A percentile compares a stretch with the other conserved stretches of the same genome.
Conservation (phyloP, 2,888 invertebrate species). For the Rhorus exstirpatorius region DNA sequence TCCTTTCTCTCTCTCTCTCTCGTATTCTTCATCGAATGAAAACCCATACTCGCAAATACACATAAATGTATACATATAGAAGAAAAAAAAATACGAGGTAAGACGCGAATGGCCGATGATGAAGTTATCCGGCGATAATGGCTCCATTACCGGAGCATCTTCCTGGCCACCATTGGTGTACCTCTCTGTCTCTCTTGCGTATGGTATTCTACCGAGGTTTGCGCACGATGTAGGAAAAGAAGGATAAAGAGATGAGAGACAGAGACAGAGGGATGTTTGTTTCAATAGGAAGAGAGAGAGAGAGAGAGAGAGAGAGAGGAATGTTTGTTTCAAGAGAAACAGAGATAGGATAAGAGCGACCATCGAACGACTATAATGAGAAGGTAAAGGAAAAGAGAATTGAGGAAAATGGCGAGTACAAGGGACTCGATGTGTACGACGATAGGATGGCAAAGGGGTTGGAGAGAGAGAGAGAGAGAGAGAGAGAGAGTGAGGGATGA, state of each 20-base stretch:
- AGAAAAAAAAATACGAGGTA: constrained; percentile 65
- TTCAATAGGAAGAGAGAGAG: constrained; percentile 32
- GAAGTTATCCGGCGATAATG: constrained; percentile 86
- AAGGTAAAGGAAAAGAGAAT: constrained; percentile 65
- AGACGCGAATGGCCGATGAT: constrained; percentile 83
- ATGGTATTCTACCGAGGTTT: constrained; percentile 9
- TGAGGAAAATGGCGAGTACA: constrained; percentile 53
- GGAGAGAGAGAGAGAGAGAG: constrained; percentile 34
- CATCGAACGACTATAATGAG: constrained; percentile 65
- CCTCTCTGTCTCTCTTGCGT: constrained; percentile 29
- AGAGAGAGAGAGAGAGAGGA: constrained; percentile 44
- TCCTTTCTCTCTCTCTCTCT: constrained; percentile 24
- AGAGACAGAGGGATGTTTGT: constrained; percentile 19
- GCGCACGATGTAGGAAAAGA: constrained; percentile 35
- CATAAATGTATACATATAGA: constrained; percentile 3
- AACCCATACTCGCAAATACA: constrained; percentile 33
- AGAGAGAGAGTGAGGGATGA: constrained; percentile 39
- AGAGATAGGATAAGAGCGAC: constrained; percentile 52
- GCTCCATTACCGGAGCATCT: constrained; percentile 83
- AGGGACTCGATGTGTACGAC: constrained; percentile 56
- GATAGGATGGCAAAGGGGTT: constrained; percentile 29
- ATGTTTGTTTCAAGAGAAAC: constrained; percentile 20
- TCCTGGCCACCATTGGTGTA: constrained; percentile 72
- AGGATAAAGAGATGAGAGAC: constrained; percentile 12
- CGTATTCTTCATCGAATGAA: constrained; percentile 47